These are phyloP conservation scores for Coptodon rendalli DNA, from an alignment of 2,113 vertebrate species.

Conservation along the genomic window DNA sequence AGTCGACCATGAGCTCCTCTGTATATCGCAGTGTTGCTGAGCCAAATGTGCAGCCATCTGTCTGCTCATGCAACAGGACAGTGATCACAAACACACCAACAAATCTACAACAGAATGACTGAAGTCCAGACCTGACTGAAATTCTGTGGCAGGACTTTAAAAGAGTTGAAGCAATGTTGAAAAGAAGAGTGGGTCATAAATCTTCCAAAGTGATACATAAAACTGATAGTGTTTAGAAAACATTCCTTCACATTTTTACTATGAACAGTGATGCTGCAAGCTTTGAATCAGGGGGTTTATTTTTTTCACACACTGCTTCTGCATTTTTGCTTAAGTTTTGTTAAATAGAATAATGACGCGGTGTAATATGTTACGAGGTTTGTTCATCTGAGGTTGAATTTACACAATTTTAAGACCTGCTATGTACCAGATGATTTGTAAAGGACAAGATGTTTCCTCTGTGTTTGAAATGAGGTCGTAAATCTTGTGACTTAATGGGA, in stretches of 20 bases:
- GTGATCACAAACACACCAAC: neutral
- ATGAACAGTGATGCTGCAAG: neutral
- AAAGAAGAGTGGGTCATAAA: neutral
- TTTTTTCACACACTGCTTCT: rapidly evolving
- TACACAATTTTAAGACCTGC: neutral
- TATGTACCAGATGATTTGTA: neutral
- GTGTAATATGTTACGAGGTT: rapidly evolving
- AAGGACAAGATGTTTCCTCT: neutral
- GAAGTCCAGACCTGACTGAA: neutral
- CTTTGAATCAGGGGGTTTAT: neutral
- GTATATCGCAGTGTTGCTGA: neutral
- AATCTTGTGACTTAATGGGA: neutral
- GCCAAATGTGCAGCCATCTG: neutral
- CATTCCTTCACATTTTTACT: rapidly evolving
- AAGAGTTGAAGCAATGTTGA: neutral
- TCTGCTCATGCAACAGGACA: neutral
- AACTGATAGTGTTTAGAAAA: rapidly evolving
- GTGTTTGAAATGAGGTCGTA: neutral
- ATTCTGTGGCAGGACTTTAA: neutral
- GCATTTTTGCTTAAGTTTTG: neutral
- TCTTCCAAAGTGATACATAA: neutral
- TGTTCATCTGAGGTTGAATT: neutral
- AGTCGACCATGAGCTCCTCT: neutral
- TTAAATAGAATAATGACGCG: rapidly evolving
- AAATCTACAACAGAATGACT: neutral